Conservation (phyloP, 2,888 invertebrate genomes). For the Ligdia adustata region DNA sequence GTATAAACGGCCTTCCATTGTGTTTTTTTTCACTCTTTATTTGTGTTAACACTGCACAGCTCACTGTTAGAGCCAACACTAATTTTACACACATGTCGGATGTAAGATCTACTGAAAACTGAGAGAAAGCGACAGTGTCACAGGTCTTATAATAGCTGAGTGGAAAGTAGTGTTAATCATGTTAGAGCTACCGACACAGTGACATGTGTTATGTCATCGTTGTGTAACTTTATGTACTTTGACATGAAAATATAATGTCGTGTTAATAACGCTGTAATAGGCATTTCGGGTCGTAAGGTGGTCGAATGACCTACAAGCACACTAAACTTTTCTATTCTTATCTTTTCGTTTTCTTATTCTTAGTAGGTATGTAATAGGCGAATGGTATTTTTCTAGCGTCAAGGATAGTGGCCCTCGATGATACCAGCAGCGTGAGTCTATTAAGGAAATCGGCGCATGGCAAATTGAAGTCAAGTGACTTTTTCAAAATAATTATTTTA, state of each 20-base stretch:
- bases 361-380: too few species aligned
- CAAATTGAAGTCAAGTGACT: too few species aligned
- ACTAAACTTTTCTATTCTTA: constrained; percentile 9
- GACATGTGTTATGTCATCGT: constrained; percentile 41
- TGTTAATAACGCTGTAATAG: constrained; percentile 22
- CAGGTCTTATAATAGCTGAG: constrained; percentile 68
- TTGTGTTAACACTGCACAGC: constrained; percentile 47
- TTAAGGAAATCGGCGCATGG: too few species aligned
- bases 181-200: constrained; percentile 53
- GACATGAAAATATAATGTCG: constrained; percentile 23
- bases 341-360: too few species aligned
- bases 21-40: constrained; percentile 48
- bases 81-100: constrained; percentile 31
- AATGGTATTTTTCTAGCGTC: too few species aligned
- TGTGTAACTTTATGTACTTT: constrained; percentile 39
- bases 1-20: constrained; percentile 38
- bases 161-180: constrained; percentile 74
- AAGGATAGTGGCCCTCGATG: too few species aligned
- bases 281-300: constrained; percentile 12
- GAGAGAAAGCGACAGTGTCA: constrained; percentile 54
- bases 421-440: too few species aligned
- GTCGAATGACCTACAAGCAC: constrained; percentile 19
- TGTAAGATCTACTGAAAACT: constrained; percentile 55
- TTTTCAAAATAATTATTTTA: too few species aligned
- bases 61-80: constrained; percentile 36